Evolutionary conservation across 1,140 invertebrate genomes (phyloP).

Genomic region (Apis florea): DNA sequence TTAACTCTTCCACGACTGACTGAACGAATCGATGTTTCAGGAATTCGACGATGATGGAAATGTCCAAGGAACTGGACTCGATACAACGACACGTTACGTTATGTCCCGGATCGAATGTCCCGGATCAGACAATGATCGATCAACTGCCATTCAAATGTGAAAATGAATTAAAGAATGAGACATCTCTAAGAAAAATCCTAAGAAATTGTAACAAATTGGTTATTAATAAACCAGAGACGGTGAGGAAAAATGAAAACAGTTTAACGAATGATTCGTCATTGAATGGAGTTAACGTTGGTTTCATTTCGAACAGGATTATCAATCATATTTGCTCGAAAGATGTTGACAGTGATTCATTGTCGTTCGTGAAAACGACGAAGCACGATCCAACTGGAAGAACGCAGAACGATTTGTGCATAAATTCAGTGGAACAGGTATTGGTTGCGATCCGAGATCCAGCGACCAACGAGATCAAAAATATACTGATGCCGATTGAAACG

Average conservation of each 20-base stretch:
- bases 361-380: no score
- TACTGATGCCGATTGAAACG: not conserved
- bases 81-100: not conserved
- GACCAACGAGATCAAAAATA: not conserved
- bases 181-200: not conserved
- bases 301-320: not conserved
- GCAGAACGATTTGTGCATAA: not conserved
- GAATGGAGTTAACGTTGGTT: not conserved
- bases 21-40: conserved; percentile 40
- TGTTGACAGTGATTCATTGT: not conserved
- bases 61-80: not conserved
- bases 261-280: not conserved
- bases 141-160: not conserved
- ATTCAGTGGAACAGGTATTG: not conserved
- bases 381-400: no score
- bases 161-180: not conserved
- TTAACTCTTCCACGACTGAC: conserved; percentile 1
- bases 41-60: not conserved
- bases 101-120: not conserved
- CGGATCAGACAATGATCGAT: no score
- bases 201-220: not conserved
- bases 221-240: not conserved
- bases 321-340: not conserved
- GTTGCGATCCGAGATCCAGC: not conserved
- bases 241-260: not conserved